Evolutionary conservation across 2,113 vertebrate genomes (phyloP).

Genomic region (Barbus barbus): DNA sequence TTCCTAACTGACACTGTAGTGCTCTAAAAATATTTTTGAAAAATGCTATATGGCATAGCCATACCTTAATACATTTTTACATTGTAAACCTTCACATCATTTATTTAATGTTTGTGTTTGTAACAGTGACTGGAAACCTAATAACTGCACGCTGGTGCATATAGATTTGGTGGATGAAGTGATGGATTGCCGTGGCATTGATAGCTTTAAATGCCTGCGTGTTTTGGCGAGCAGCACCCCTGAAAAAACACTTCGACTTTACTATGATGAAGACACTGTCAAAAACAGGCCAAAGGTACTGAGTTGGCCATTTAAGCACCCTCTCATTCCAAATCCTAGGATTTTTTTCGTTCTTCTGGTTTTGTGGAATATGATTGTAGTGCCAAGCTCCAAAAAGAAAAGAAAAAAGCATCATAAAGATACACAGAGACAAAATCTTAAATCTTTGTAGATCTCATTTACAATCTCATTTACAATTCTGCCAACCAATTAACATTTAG

Average conservation of each 20-base stretch:
- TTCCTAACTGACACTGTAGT: neutral
- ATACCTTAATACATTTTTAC: neutral
- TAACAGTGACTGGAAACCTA: slow-evolving; percentile 71
- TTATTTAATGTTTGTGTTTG: neutral
- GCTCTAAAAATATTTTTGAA: too few species aligned
- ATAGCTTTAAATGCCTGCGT: slow-evolving; percentile 73
- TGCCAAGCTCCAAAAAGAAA: neutral
- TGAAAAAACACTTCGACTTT: slow-evolving; percentile 68
- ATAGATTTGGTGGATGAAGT: slow-evolving; percentile 68
- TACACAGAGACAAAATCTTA: neutral
- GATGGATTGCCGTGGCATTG: slow-evolving; percentile 73
- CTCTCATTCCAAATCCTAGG: neutral
- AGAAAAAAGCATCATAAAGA: neutral
- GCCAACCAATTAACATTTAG: too few species aligned
- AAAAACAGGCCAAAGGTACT: slow-evolving; percentile 73
- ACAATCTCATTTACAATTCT: too few species aligned
- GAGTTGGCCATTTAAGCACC: too few species aligned
- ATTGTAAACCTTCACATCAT: neutral
- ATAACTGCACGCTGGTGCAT: slow-evolving; percentile 71
- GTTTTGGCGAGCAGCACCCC: slow-evolving; percentile 74
- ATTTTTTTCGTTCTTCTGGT: neutral
- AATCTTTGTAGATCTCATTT: neutral
- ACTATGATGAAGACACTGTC: slow-evolving; percentile 76
- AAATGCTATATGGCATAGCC: neutral
- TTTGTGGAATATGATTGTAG: neutral